Evolutionary conservation across 2,113 vertebrate genomes (phyloP).

Genomic region (Oreochromis spilurus): DNA sequence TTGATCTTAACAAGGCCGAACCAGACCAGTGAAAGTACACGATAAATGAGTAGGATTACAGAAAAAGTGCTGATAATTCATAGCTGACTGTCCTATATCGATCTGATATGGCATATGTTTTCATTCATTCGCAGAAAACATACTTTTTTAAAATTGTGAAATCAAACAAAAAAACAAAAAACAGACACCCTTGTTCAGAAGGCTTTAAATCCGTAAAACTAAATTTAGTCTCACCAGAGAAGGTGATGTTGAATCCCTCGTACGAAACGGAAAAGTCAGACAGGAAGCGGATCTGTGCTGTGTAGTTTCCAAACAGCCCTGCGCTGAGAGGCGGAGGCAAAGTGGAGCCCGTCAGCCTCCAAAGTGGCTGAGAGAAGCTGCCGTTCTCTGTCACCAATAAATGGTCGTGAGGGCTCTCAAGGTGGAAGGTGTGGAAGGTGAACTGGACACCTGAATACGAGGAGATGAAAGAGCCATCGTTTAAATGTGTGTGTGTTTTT

Average conservation of each 20-base stretch:
- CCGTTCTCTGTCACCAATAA: constrained; percentile 91
- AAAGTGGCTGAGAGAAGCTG: constrained; percentile 88
- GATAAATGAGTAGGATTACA: not conserved
- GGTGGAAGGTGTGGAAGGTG: constrained; percentile 94
- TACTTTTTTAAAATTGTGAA: not conserved
- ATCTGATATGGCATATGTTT: not conserved
- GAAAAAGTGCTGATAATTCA: not conserved
- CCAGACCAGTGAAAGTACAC: not conserved
- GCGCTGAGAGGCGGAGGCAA: constrained; percentile 88
- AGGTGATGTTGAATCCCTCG: constrained; percentile 98
- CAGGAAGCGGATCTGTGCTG: constrained; percentile 93
- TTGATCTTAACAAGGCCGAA: not conserved
- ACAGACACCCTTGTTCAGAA: not conserved
- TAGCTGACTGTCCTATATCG: not conserved
- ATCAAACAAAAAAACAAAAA: fast-evolving
- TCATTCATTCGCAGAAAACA: not conserved
- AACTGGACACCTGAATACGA: constrained; percentile 86
- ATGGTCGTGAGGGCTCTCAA: constrained; percentile 94
- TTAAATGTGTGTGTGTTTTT: fast-evolving
- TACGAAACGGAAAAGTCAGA: constrained; percentile 99
- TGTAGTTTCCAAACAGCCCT: constrained; percentile 94
- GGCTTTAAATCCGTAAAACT: not conserved
- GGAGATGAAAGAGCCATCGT: not conserved
- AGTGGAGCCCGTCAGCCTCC: constrained; percentile 88
- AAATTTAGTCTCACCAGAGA: constrained; percentile 79